Conservation (phyloP, 1,140 invertebrate species). For the Coelopa frigida region DNA sequence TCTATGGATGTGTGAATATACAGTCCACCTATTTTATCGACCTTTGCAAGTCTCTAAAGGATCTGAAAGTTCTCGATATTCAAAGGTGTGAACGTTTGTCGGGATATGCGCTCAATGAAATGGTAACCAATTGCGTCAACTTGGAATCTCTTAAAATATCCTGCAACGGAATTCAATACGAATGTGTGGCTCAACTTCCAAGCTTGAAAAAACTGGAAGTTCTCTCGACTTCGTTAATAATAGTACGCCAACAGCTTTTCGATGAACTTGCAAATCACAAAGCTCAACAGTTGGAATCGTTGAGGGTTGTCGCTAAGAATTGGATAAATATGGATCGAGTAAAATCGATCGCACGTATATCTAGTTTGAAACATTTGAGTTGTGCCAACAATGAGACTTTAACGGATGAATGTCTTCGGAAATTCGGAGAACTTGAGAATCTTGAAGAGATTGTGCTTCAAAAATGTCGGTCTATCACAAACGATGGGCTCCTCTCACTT, state of each 20-base stretch:
- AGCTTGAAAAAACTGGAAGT: no score
- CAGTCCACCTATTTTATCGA: not conserved
- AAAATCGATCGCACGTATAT: not conserved
- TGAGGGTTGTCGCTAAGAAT: slow-evolving; percentile 12
- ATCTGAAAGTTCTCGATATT: not conserved
- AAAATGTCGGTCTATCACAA: not conserved
- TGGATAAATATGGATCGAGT: not conserved
- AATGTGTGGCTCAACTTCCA: no score
- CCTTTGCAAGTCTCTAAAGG: not conserved
- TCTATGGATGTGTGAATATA: not conserved
- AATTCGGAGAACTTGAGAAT: no score
- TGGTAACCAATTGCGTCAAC: no score
- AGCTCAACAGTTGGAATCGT: slow-evolving; percentile 11
- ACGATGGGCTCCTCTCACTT: not conserved
- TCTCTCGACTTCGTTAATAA: no score
- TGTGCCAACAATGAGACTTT: not conserved
- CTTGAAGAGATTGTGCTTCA: not conserved
- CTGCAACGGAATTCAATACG: no score
- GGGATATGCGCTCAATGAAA: no score
- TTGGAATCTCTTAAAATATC: no score
- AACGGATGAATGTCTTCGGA: no score
- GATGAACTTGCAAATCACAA: slow-evolving; percentile 13
- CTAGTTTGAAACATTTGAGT: not conserved
- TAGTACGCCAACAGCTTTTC: slow-evolving; percentile 4
- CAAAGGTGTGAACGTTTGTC: not conserved